Conservation (phyloP, 2,888 invertebrate genomes). For the Electrophaes corylata region DNA sequence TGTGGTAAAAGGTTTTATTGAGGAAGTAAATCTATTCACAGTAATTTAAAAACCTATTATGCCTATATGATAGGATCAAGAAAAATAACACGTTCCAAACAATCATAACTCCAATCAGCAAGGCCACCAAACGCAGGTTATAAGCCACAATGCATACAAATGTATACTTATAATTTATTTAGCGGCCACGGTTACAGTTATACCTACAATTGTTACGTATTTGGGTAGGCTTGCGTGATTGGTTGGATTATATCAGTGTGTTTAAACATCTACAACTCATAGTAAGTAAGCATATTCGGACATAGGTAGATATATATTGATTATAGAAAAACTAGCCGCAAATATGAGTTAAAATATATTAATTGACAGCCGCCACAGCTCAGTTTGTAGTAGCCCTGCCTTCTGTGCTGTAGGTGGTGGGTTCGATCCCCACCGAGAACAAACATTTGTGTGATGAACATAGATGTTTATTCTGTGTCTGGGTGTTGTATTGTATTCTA, state of each 20-base stretch:
- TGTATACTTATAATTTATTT: constrained; percentile 25
- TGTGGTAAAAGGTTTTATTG: not conserved
- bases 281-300: not conserved
- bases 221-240: constrained; percentile 31
- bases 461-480: too few species aligned
- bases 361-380: too few species aligned
- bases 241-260: constrained; percentile 16
- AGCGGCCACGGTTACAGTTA: constrained; percentile 39
- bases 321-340: too few species aligned
- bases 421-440: too few species aligned
- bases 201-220: constrained; percentile 43
- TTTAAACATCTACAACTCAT: not conserved
- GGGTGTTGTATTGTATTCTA: too few species aligned
- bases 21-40: not conserved
- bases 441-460: too few species aligned
- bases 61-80: not conserved
- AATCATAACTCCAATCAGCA: constrained; percentile 9
- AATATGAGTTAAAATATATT: too few species aligned
- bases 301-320: not conserved
- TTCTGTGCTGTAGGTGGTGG: too few species aligned
- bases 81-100: constrained; percentile 1
- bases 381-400: too few species aligned
- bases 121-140: constrained; percentile 25
- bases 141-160: constrained; percentile 35
- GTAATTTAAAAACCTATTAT: not conserved